Conservation (phyloP, 2,113 vertebrate genomes). For the Chloropsis cyanopogon region DNA sequence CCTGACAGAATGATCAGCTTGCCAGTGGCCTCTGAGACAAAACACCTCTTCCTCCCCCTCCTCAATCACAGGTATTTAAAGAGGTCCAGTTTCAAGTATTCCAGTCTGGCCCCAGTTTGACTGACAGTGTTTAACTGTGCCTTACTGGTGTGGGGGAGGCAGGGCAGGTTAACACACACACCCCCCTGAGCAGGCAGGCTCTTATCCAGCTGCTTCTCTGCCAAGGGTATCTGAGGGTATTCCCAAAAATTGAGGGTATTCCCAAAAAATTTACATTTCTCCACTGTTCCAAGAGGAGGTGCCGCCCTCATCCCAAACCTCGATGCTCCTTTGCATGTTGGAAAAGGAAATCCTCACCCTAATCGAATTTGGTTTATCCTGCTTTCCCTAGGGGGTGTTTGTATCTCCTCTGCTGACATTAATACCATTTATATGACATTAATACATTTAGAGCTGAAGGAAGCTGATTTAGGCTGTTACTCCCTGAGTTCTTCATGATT, state of each 20-base stretch:
- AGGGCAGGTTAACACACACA: neutral
- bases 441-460: neutral
- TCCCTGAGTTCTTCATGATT: slow-evolving; percentile 68
- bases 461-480: slow-evolving; percentile 12
- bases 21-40: neutral
- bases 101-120: neutral
- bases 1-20: neutral
- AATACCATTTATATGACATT: neutral
- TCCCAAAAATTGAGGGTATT: neutral
- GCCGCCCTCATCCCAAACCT: neutral
- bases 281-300: fast-evolving
- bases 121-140: neutral
- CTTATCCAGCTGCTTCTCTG: neutral
- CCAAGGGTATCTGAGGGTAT: no score
- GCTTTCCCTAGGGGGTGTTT: neutral
- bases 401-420: neutral
- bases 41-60: neutral
- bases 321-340: neutral
- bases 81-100: neutral
- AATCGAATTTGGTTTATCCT: neutral
- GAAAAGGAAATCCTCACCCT: neutral
- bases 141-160: neutral
- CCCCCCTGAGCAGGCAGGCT: neutral
- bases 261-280: neutral
- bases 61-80: neutral